Base-by-base conservation (phyloP, 53 echinoderm and acorn worm species). In the Temnopleurus reevesii region DNA sequence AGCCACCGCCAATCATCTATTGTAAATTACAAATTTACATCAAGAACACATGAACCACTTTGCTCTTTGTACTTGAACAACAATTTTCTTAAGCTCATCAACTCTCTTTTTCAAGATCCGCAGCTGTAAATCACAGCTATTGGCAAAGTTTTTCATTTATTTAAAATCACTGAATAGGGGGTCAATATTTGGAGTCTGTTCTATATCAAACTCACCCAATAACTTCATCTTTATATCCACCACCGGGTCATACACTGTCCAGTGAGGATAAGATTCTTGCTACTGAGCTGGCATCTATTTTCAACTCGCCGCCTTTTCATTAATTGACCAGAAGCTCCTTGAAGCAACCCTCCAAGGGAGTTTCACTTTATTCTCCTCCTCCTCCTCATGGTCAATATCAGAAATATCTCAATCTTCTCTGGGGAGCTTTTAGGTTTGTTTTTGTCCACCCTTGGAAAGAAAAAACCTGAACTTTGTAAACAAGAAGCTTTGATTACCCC, bases 381-480 rank as follows among this genome's bases (percentile, higher is more conserved):
- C 17, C 34, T 56, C 56, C 13, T 34, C 41, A 27, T 9, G n/a
- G 71, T 71, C 71, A 71, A 71, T 71, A 71, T 38, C 17, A 41
- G 27, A 71, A 71, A 71, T 71, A 71, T 71, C 71, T 71, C n/a
- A 17, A 38, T 41, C n/a, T 38, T 38, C 71, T 41, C 71, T 38
- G 23, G 71, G 71, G 71, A 71, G 33, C 41, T 8, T 19, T 41
- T 21, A 36, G 21, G 41, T 71, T 71, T 71, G 43, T 41, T 71
- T 71, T 71, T n/a, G 41, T 71, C 71, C 21, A 5, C 34, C 9
- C 41, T 71, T 12, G 13, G 41, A 71, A 71, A 41, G 43, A 71
- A 41, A 71, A 71, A 41, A 36, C 47, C 71, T 34, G 71, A 41
- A 71, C 71, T 71, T 71, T 71, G 71, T 71, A 71, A 71, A 71